Percentiles rank a stretch among this genome's conserved stretches.
Evolutionary conservation across 2,113 vertebrate genomes (phyloP).

Genomic region (Loxodonta africana): DNA sequence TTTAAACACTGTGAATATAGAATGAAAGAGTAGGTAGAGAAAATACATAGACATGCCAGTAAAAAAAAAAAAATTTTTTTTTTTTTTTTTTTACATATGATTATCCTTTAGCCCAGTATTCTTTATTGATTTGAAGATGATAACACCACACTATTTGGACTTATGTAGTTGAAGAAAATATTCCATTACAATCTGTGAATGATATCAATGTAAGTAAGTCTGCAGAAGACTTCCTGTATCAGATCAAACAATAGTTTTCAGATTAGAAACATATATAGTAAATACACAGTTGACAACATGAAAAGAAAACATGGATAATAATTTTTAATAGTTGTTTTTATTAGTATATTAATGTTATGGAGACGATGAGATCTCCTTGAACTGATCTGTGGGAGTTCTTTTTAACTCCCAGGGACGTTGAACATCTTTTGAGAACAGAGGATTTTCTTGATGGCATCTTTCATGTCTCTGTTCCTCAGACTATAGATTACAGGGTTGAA

Average conservation of each 20-base stretch:
- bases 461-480: conserved; percentile 81
- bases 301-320: background rate
- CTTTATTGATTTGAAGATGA: background rate
- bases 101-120: background rate
- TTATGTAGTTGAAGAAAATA: background rate
- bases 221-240: background rate
- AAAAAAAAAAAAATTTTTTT: no score
- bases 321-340: background rate
- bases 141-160: background rate
- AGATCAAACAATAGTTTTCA: background rate
- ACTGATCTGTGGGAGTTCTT: background rate
- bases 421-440: conserved; percentile 37
- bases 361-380: background rate
- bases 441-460: conserved; percentile 67
- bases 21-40: background rate
- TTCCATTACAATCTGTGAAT: background rate
- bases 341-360: background rate
- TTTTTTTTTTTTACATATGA: no score
- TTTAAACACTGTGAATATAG: background rate
- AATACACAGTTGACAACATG: background rate
- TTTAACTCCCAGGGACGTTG: background rate
- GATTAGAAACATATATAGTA: background rate
- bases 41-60: background rate
- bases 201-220: background rate
- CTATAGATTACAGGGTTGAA: conserved; percentile 83